Evolutionary conservation across 2,113 vertebrate genomes (phyloP), one percentile per base, ranked within the genome.

Genomic region (Ancistrus triradiatus): DNA sequence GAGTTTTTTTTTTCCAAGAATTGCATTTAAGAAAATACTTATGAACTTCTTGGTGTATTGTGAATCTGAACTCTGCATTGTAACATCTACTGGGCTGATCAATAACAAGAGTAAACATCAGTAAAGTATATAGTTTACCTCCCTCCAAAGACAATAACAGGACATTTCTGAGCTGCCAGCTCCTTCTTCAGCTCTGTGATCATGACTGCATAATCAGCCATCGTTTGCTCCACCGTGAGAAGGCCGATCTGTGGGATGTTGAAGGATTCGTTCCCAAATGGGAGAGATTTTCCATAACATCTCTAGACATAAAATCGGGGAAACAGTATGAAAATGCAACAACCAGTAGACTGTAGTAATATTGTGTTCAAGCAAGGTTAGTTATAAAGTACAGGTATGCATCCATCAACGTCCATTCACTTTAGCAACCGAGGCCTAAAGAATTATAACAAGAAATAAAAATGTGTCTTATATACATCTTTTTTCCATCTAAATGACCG

Each of bases 261-360:
- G 1, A 86, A 90, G 8, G 95, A 95, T 14, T 64, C 77, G 0
- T 70, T 59, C 0, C 91, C 93, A 17, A 97, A 97, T 0, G 94
- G 95, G 13, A 93, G 88, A 3, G 94, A 96, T 53, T 80, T 86
- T 14, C 95, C 95, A 2, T 98, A 98, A 75, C 95, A 98, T 18
- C 95, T 86, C 95, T 98, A 15, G 3, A 42, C 6, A n/a, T n/a
- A 42, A 13, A 15, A 42, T 4, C 13, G n/a, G n/a, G 7, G 57
- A 33, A 33, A 3, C 28, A 9, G 11, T 28, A 17, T 28, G 3
- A 43, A 25, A 18, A 31, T 31, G 27, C 27, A 31, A 31, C 4
- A 18, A 3, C 14, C 24, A n/a, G n/a, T n/a, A n/a, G n/a, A n/a
- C n/a, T n/a, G 48, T n/a, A n/a, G n/a, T n/a, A n/a, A n/a, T n/a